Evolutionary conservation across 2,113 vertebrate species (phyloP).

Genomic region (Dolichallabes microphthalmus): DNA sequence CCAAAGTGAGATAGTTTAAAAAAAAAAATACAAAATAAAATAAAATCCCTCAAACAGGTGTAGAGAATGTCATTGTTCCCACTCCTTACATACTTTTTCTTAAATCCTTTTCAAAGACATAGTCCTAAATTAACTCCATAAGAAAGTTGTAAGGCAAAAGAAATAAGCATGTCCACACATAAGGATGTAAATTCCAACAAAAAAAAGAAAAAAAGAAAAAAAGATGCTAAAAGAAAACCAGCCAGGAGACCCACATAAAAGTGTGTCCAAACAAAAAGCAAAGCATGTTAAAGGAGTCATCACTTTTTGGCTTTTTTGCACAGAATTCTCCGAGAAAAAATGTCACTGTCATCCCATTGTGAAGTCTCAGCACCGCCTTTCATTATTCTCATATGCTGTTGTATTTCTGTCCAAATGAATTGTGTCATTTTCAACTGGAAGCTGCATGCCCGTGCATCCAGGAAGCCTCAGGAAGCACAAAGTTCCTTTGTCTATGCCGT

Average conservation of each 20-base stretch:
- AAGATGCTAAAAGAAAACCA: not conserved
- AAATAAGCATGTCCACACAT: constrained; percentile 26
- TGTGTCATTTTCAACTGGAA: constrained; percentile 1
- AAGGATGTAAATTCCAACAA: not conserved
- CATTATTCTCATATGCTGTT: not conserved
- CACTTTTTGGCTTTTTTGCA: constrained; percentile 41
- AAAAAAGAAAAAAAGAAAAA: not conserved
- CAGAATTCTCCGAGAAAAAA: constrained; percentile 45
- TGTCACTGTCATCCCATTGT: constrained; percentile 50
- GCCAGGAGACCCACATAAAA: constrained; percentile 6
- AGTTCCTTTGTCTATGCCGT: not conserved
- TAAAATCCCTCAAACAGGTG: constrained; percentile 26
- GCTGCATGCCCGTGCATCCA: not conserved
- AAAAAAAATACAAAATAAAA: constrained; percentile 12
- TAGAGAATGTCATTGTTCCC: constrained; percentile 27
- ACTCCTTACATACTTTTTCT: constrained; percentile 34
- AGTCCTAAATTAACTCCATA: constrained; percentile 20
- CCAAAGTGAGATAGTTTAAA: constrained; percentile 9
- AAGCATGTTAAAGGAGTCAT: constrained; percentile 14
- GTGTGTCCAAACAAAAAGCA: constrained; percentile 27
- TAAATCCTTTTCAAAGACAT: constrained; percentile 28
- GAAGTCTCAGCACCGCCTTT: constrained; percentile 27
- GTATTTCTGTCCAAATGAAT: not conserved
- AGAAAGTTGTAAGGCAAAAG: constrained; percentile 40
- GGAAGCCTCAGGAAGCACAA: constrained; percentile 2